Base-by-base conservation (phyloP, 1,140 invertebrate species). In the Drosophila subobscura region DNA sequence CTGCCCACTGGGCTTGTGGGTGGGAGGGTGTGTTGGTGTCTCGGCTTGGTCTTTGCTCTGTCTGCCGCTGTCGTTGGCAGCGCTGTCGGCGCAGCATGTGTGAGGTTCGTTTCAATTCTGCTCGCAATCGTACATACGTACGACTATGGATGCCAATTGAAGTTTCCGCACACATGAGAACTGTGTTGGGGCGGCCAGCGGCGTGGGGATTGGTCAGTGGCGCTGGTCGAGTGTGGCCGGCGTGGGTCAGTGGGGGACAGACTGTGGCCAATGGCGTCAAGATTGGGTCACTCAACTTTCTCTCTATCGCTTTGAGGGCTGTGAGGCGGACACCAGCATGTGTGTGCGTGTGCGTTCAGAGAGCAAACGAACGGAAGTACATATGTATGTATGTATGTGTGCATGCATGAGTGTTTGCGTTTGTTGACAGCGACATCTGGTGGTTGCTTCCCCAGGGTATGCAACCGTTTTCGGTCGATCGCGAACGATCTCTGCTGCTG, bases 121-220 rank as follows among this genome's bases (percentile, higher is more conserved):
- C 33, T 7, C 27, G 51, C 4, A 47, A 4, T 27, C 63, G 40
- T 14, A 61, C 16, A 46, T 51, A 23, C 20, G 72, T 50, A 40
- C 20, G 27, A 44, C 47, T 66, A 22, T 16, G 42, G 56, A 83
- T 79, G 61, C 70, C 64, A 84, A 83, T 84, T 83, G 79, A 83
- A 79, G 79, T 83, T 83, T 67, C 65, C 80, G 75, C 53, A 57
- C 53, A 57, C 75, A 61, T 50, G 70, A 61, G 63, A 70, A 84
- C 4, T 37, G 4, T 37, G 10, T 77, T 77, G 78, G 77, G 65
- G 73, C 68, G 73, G 73, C 67, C 73, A 83, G 73, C 60, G 71
- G 55, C 49, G 63, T 52, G 73, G 79, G 33, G 79, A 81, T 85
- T 85, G 80, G 80, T 85, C 80, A 85, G 57, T 66, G 57, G 51